Evolutionary conservation across 2,888 invertebrate species (phyloP).

Genomic region (Tipula helvola): DNA sequence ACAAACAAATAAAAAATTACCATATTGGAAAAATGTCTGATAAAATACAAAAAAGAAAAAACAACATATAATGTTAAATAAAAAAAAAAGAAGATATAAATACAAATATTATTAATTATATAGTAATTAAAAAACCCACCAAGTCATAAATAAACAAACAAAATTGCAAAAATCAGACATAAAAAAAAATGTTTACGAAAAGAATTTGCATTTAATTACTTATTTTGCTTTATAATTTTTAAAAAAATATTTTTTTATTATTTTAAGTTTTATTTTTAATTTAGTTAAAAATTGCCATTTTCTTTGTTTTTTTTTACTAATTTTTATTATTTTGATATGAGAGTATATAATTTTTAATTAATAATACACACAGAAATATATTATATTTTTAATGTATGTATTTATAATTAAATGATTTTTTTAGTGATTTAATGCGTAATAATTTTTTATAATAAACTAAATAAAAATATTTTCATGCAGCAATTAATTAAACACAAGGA

Average conservation of each 20-base stretch:
- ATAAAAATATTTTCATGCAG: neutral
- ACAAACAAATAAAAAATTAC: neutral
- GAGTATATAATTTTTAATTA: neutral
- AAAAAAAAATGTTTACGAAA: neutral
- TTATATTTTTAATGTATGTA: neutral
- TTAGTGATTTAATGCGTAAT: neutral
- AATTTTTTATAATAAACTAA: neutral
- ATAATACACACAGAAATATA: neutral
- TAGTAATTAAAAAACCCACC: neutral
- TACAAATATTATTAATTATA: neutral
- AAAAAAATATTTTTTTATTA: neutral
- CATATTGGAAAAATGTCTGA: neutral
- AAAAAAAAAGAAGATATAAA: neutral
- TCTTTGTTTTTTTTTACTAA: neutral
- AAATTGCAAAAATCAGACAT: neutral
- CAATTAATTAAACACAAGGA: neutral
- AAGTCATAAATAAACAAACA: neutral
- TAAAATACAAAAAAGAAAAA: neutral
- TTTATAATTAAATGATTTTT: neutral
- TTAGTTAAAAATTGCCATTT: neutral
- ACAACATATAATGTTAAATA: neutral
- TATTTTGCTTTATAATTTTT: neutral
- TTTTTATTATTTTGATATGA: neutral
- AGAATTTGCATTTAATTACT: constrained; percentile 4
- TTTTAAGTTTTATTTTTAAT: neutral